Base-by-base conservation (phyloP, 2,888 invertebrate genomes). In the Ametastegia equiseti region DNA sequence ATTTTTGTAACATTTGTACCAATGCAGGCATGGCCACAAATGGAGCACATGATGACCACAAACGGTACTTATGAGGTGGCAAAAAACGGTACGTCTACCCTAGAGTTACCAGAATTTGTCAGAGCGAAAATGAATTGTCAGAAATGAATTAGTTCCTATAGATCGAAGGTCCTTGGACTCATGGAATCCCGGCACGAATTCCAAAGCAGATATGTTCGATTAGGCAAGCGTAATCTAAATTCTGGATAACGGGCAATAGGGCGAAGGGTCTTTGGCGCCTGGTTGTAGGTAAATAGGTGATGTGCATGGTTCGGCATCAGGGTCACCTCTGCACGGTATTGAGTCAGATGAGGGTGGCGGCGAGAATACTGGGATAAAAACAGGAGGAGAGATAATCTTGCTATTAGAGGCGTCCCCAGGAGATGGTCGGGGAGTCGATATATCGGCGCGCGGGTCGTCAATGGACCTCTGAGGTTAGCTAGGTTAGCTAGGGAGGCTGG, bases 331-430 rank as follows among this genome's bases (percentile, higher is more conserved):
- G 78, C 30, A 42, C 42, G 54, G 75, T n/a, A n/a, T n/a, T n/a
- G n/a, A n/a, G n/a, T n/a, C n/a, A n/a, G n/a, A n/a, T n/a, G 54
- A 36, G 75, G 75, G 9, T 33, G 71, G 45, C 71, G 7, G 71
- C 45, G 83, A 84, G 79, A 69, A 73, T 60, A 77, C 54, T 27
- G 45, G 45, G 27, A 50, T 42, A 78, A 79, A 81, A 81, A 67
- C 81, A 82, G 81, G 84, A 84, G 87, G 86, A 86, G 86, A 88
- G 90, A 91, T 91, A 91, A 91, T 91, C 91, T 88, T 88, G 89
- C 91, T 90, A 91, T 91, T 91, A 91, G 91, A 90, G 89, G 88
- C 89, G 91, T 90, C 89, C 90, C 91, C 88, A 84, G 81, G 89
- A 89, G 90, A 90, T 86, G 86, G 36, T 83, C 84, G 84, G 83